Evolutionary conservation across 2,888 invertebrate species (phyloP), one percentile per base, ranked within the genome.

Genomic region (Sthenelais limicola): DNA sequence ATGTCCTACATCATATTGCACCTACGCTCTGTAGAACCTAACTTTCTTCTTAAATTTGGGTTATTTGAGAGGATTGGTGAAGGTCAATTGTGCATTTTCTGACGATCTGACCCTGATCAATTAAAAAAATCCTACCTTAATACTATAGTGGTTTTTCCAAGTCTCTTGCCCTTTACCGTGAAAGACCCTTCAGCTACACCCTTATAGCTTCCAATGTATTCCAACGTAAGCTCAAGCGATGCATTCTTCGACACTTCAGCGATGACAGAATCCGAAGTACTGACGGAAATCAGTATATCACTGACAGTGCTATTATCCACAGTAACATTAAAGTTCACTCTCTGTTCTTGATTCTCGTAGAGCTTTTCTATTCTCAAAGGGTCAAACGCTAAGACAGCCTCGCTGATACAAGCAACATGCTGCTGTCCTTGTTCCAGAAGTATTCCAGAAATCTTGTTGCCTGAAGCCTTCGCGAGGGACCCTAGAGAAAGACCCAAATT

Each of bases 381-480:
- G 9, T 62, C 62, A 38, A 62, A 62, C n/a, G 21, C n/a, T 21
- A 62, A 62, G n/a, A n/a, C n/a, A n/a, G n/a, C n/a, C n/a, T n/a
- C n/a, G n/a, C n/a, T n/a, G n/a, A n/a, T n/a, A n/a, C 9, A 15
- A 2, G 51, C 21, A 51, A 51, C 51, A 7, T 5, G 51, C 24
- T 18, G 18, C 21, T 9, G 38, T 35, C 4, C 4, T 32, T n/a
- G 7, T 7, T 26, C 38, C 21, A 5, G 12, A 24, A 43, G 26
- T 18, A 3, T 9, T 4, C 21, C 5, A 24, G 51, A 51, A 51
- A 24, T 7, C 51, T n/a, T n/a, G 51, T 43, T 9, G 9, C 18
- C 12, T 9, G 18, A 43, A 18, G 43, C 9, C 43, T 21, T 51
- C 12, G 24, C 5, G 2, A 1, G n/a, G 1, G 24, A 21, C 35